Percentiles rank a stretch among this genome's conserved stretches.
Conservation (phyloP, 1,140 invertebrate species). For the Sycophaga agraensis region DNA sequence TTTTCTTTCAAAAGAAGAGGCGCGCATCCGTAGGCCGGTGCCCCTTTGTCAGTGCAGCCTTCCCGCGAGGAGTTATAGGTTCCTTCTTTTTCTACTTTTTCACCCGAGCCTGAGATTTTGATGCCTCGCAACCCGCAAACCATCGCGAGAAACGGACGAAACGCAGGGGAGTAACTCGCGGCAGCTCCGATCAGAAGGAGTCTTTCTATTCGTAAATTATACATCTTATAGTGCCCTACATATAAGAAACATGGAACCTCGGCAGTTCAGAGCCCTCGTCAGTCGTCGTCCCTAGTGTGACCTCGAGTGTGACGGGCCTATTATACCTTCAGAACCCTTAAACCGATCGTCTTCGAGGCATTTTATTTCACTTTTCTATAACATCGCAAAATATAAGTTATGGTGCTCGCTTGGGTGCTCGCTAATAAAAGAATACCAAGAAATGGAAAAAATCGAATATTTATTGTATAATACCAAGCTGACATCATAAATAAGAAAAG, state of each 20-base stretch:
- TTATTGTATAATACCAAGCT: too few species aligned
- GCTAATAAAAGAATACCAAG: too few species aligned
- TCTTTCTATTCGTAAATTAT: slow-evolving; percentile 12
- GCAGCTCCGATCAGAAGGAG: neutral
- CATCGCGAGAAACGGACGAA: neutral
- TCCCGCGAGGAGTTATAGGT: neutral
- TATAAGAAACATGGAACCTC: too few species aligned
- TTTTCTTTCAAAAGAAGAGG: slow-evolving; percentile 3
- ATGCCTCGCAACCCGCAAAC: neutral
- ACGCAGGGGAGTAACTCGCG: neutral
- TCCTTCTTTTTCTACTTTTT: neutral
- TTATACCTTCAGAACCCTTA: too few species aligned
- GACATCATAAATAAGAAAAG: too few species aligned
- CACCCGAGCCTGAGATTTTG: neutral
- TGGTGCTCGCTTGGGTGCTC: too few species aligned
- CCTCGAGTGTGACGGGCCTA: neutral
- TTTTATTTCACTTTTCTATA: too few species aligned
- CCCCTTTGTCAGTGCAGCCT: slow-evolving; percentile 4
- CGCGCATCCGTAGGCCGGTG: neutral
- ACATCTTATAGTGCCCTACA: slow-evolving; percentile 14
- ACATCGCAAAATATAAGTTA: too few species aligned
- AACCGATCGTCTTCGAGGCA: too few species aligned
- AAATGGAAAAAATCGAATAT: too few species aligned
- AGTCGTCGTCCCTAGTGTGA: too few species aligned
- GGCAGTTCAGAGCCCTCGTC: neutral